phyloP scores from a whole-genome alignment of 2,797 vertebrate species.

The Gadopsis bispinosus region DNA sequence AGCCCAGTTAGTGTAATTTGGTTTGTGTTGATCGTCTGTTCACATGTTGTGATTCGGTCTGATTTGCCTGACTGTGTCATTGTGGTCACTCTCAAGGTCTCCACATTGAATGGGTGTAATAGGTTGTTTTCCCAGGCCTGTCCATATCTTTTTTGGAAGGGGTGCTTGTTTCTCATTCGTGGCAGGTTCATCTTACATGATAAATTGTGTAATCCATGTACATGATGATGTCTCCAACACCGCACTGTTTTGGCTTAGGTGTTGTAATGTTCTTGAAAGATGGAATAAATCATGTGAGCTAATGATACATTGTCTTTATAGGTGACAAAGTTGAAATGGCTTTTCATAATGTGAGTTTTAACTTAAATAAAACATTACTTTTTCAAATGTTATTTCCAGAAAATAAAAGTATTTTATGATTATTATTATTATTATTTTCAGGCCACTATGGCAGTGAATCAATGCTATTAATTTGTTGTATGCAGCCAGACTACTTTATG shows the following conservation, averaged over 20 bases:
- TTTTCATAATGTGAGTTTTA: background rate
- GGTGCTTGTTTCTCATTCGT: conserved; percentile 35
- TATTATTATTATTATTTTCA: no score
- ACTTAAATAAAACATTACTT: background rate
- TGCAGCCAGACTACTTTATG: background rate
- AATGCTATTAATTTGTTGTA: background rate
- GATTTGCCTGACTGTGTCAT: conserved; percentile 63
- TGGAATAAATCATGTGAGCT: background rate
- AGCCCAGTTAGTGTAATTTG: conserved; percentile 54
- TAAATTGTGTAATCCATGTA: conserved; percentile 43
- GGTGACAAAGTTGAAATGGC: background rate
- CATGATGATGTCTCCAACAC: conserved; percentile 28
- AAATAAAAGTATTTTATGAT: background rate
- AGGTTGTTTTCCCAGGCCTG: conserved; percentile 35
- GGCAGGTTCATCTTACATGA: conserved; percentile 20
- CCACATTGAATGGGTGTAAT: conserved; percentile 33
- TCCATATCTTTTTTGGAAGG: conserved; percentile 42
- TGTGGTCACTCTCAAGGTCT: conserved; percentile 54
- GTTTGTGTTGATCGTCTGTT: conserved; percentile 57
- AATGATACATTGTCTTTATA: background rate
- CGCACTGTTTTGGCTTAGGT: background rate
- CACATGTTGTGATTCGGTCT: conserved; percentile 67
- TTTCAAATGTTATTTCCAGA: background rate
- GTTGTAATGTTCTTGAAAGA: background rate
- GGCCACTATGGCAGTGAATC: background rate